A percentile compares a stretch with the other conserved stretches of the same genome.
Conservation (phyloP, 2,797 vertebrate species). For the Enteromius radiatus region DNA sequence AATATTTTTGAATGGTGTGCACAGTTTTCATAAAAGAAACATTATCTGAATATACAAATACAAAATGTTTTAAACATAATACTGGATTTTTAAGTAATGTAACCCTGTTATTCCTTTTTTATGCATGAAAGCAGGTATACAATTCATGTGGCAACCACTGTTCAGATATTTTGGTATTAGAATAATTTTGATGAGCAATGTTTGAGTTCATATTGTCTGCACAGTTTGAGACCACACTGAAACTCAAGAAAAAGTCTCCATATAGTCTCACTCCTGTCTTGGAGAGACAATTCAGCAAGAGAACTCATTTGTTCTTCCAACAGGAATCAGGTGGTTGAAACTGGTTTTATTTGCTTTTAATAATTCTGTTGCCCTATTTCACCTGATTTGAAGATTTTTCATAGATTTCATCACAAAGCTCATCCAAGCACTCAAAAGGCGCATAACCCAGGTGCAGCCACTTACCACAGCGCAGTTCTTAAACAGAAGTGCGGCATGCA, state of each 20-base stretch:
- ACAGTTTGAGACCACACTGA: not conserved
- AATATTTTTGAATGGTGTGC: not conserved
- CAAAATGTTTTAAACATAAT: not conserved
- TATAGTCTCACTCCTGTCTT: not conserved
- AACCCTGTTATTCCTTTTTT: not conserved
- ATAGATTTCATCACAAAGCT: constrained; percentile 6
- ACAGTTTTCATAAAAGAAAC: not conserved
- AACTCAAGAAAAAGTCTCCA: not conserved
- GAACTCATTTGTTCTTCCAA: not conserved
- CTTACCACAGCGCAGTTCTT: constrained; percentile 23
- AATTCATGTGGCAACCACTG: not conserved
- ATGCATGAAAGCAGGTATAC: not conserved
- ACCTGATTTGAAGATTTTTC: not conserved
- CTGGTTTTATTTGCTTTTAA: not conserved
- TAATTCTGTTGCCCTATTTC: constrained; percentile 4
- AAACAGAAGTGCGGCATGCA: constrained; percentile 29
- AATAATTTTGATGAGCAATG: not conserved
- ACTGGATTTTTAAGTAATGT: not conserved
- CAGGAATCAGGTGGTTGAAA: constrained; percentile 7
- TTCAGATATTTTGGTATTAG: not conserved
- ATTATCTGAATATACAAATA: not conserved
- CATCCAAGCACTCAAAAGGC: constrained; percentile 22
- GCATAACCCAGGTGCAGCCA: constrained; percentile 40
- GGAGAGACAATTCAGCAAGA: not conserved
- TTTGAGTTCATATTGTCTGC: not conserved